Evolutionary conservation across 1,140 invertebrate genomes (phyloP), one percentile per base, ranked within the genome.

Genomic region (Trichonephila clavata): DNA sequence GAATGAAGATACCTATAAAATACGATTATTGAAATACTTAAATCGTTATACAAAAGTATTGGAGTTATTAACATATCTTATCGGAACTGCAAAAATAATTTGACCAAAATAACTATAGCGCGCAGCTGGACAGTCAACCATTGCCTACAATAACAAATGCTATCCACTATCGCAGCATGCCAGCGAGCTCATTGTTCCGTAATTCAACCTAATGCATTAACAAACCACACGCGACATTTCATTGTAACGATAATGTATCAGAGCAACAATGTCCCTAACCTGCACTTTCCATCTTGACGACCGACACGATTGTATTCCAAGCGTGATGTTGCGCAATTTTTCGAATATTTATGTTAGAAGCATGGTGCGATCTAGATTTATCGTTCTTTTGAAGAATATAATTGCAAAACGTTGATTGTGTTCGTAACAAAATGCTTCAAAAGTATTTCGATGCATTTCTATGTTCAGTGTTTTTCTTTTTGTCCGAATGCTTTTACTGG

Each of bases 211-310:
- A 63, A 87, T 87, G 86, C 63, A 63, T 63, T 39, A 61, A 63
- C 27, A 32, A 43, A 16, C 50, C 50, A 50, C 86, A 87, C 86
- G 43, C 60, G 86, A 65, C 20, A 24, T n/a, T 63, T 87, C 86
- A 63, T 87, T 87, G 86, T 87, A 65, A 63, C 86, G 86, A 87
- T 87, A 87, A 87, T 87, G 86, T 87, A 87, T 87, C 86, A 27
- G 27, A 20, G 39, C 86, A 84, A 87, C 86, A 87, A 87, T 87
- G 86, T 63, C 61, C 81, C 86, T 59, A 63, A 27, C 32, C 39
- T 60, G 5, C 61, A 18, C 32, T 32, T 60, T 63, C 86, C 61
- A 65, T 57, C 81, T n/a, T 83, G 43, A 83, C 43, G 43, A 21
- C 43, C 21, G 50, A 50, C 39, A 57, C 86, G 59, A 87, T 63